phyloP scores from a whole-genome alignment of 2,888 invertebrate species.

The Helicoverpa assulta region DNA sequence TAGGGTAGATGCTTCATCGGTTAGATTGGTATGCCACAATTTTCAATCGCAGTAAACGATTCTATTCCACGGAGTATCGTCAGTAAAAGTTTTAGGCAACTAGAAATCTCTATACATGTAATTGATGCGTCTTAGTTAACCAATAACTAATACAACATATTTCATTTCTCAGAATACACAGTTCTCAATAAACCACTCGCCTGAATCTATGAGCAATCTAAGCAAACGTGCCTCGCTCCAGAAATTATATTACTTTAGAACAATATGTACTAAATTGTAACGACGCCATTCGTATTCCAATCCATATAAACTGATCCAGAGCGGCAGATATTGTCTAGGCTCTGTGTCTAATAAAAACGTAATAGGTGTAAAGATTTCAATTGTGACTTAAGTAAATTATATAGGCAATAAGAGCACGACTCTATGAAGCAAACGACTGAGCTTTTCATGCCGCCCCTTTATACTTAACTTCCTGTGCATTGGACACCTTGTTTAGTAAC shows the following conservation, averaged over 20 bases:
- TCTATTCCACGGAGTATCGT: not conserved
- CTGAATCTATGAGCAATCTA: not conserved
- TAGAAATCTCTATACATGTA: not conserved
- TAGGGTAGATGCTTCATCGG: slow-evolving; percentile 17
- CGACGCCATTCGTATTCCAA: slow-evolving; percentile 23
- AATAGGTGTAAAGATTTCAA: slow-evolving; percentile 50
- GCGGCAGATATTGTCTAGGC: slow-evolving; percentile 16
- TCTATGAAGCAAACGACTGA: slow-evolving; percentile 19
- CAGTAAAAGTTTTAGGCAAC: not conserved
- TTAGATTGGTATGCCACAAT: slow-evolving; percentile 3
- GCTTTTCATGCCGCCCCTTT: slow-evolving; percentile 34
- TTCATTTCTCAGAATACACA: too few species aligned
- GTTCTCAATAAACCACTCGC: too few species aligned
- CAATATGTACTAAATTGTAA: slow-evolving; percentile 20
- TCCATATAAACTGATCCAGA: slow-evolving; percentile 4
- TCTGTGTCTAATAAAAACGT: slow-evolving; percentile 46
- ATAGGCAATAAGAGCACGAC: slow-evolving; percentile 36
- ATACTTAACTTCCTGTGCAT: slow-evolving; percentile 50
- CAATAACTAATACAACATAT: not conserved
- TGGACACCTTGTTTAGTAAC: slow-evolving; percentile 63
- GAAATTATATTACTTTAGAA: slow-evolving; percentile 7
- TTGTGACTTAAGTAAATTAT: slow-evolving; percentile 45
- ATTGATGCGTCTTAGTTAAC: not conserved
- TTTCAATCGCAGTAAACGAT: not conserved
- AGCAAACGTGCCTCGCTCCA: not conserved